Conservation (phyloP, 2,113 vertebrate genomes). For the Solenodon paradoxus region DNA sequence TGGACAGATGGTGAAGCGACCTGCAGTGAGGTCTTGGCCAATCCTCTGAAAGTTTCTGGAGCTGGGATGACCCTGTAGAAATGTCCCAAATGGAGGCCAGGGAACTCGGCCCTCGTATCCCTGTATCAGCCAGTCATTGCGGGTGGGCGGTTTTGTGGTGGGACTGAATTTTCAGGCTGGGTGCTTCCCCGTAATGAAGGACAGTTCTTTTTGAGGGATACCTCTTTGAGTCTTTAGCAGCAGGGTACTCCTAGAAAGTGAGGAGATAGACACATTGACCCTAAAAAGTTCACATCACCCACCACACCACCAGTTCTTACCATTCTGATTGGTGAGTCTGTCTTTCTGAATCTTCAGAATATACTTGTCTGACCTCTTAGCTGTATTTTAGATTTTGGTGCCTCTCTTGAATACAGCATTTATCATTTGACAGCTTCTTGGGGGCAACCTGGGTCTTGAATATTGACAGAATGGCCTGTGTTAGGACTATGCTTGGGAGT, state of each 20-base stretch:
- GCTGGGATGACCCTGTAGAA: not conserved
- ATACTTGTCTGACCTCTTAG: not conserved
- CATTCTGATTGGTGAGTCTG: not conserved
- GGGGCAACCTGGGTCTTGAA: not conserved
- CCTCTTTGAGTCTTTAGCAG: not conserved
- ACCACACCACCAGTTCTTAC: not conserved
- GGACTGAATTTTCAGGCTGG: too few species aligned
- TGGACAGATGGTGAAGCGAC: not conserved
- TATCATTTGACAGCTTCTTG: not conserved
- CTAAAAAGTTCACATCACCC: not conserved
- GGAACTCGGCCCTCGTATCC: not conserved
- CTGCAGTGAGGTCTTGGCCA: not conserved
- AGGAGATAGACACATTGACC: not conserved
- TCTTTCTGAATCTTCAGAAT: not conserved
- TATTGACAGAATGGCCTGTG: not conserved
- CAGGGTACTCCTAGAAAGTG: not conserved
- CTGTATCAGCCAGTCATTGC: not conserved
- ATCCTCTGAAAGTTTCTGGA: not conserved
- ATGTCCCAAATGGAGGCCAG: not conserved
- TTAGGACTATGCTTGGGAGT: not conserved
- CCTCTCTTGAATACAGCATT: not conserved
- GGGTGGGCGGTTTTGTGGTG: not conserved
- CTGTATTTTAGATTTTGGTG: not conserved
- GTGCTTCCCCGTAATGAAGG: not conserved
- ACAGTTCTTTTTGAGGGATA: not conserved